Conservation (phyloP, 2,888 invertebrate species). For the Archips crataeganus region DNA sequence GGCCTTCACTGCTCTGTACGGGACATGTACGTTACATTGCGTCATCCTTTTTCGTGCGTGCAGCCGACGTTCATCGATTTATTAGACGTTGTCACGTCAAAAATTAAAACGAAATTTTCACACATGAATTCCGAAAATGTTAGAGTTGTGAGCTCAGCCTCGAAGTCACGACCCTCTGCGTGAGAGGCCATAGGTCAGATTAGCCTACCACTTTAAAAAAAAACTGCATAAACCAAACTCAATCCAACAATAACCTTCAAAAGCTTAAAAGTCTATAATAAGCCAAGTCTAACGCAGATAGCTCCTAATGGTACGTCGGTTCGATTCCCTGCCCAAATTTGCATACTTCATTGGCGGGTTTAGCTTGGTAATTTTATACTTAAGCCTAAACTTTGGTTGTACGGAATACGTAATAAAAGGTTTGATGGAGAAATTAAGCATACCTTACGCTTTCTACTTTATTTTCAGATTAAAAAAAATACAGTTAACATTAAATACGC, state of each 20-base stretch:
- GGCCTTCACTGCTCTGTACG: too few species aligned
- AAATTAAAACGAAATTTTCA: too few species aligned
- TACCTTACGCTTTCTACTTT: constrained; percentile 48
- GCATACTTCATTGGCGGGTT: constrained; percentile 82
- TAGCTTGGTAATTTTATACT: constrained; percentile 60
- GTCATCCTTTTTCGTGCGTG: too few species aligned
- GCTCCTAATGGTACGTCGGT: constrained; percentile 67
- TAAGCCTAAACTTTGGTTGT: constrained; percentile 32
- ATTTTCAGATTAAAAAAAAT: constrained; percentile 19
- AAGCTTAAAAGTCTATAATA: constrained; percentile 69
- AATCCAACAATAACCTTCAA: constrained; percentile 54
- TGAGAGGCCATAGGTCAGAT: too few species aligned
- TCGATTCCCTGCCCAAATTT: constrained; percentile 68
- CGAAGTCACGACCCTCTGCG: too few species aligned
- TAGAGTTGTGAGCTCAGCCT: too few species aligned
- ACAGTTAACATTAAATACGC: background rate
- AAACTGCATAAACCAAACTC: constrained; percentile 43
- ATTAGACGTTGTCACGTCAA: too few species aligned
- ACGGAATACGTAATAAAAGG: constrained; percentile 48
- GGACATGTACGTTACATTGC: too few species aligned
- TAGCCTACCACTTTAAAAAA: background rate
- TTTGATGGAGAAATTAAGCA: constrained; percentile 63
- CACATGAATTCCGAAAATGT: too few species aligned
- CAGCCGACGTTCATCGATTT: too few species aligned
- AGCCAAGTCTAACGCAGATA: constrained; percentile 63